A percentile compares a stretch with the other conserved stretches of the same genome.
phyloP scores from a whole-genome alignment of 1,140 invertebrate genomes.

The Drosophila pectinifera region DNA sequence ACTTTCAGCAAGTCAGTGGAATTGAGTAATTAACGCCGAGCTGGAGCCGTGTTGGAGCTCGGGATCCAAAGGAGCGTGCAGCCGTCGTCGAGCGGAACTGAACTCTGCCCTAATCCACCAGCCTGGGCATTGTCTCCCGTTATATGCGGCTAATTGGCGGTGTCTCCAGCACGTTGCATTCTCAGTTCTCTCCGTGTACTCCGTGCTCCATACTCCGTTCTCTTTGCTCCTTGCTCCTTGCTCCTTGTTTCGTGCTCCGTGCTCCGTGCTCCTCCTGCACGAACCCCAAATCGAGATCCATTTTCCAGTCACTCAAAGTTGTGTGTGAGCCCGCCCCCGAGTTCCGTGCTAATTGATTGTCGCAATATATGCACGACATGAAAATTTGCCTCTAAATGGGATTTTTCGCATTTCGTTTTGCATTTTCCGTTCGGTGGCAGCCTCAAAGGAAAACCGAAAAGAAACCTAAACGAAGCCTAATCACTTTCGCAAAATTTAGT shows the following conservation, averaged over 20 bases:
- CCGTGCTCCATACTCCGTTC: neutral
- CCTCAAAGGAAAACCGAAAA: constrained; percentile 33
- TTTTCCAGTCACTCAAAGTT: constrained; percentile 39
- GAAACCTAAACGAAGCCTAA: constrained; percentile 33
- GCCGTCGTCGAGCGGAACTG: constrained; percentile 10
- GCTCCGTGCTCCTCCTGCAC: constrained; percentile 6
- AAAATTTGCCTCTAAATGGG: constrained; percentile 49
- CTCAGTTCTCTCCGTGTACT: constrained; percentile 2
- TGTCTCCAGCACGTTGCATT: constrained; percentile 54
- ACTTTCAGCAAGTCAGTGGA: constrained; percentile 68
- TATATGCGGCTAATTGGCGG: constrained; percentile 78
- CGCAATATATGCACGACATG: constrained; percentile 52
- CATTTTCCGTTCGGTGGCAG: constrained; percentile 22
- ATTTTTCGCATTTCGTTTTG: constrained; percentile 43
- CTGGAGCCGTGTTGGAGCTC: constrained; percentile 7
- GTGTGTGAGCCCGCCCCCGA: neutral
- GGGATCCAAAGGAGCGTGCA: neutral
- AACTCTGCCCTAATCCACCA: constrained; percentile 61
- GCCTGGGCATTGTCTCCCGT: constrained; percentile 65
- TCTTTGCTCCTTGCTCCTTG: too few species aligned
- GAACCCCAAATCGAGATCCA: constrained; percentile 32
- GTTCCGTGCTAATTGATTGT: constrained; percentile 53
- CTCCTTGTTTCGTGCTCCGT: too few species aligned
- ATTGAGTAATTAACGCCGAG: constrained; percentile 76
- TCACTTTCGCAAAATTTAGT: constrained; percentile 28